Evolutionary conservation across 92 coral and sea anemone species (phyloP), one percentile per base, ranked within the genome.

Genomic region (Phenganax marumi): DNA sequence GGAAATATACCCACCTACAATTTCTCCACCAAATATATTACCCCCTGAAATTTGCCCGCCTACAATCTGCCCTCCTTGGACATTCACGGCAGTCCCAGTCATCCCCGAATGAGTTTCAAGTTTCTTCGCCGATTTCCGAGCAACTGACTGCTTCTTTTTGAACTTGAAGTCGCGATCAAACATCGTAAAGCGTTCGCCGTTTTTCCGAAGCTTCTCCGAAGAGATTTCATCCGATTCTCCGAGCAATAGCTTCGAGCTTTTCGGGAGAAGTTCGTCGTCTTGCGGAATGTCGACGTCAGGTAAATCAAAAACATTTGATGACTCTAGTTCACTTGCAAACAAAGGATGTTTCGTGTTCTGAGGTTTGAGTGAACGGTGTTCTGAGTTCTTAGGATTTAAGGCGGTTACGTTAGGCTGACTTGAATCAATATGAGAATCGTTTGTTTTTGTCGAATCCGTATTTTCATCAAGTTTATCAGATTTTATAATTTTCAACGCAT

Each of bases 1-100:
- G 52, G 88, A 89, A 39, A 95, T 88, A 49, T 70, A 84, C 24
- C 98, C 98, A 1, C 93, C 94, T 73, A 80, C 85, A 24, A 95
- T 95, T 47, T 89, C 76, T 12, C 98, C 98, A 12, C 98, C 98
- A 83, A 89, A 82, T 73, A 95, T 92, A 46, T 81, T 61, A 17
- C 98, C 98, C 9, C 98, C 98, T 13, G 97, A 86, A 22, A 95
- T 95, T 71, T 90, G 89, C 3, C 98, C 98, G 13, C 98, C 98
- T 10, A 90, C 88, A 50, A 95, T 92, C 79, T 91, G 91, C 16
- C 98, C 98, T 16, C 98, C 98, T 76, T 49, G 8, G 50, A 76
- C 81, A 11, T 50, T 76, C 52, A 76, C 81, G 22, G 52, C 17
- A 2, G 69, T 12, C 7, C 11, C 14, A 11, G 39, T 9, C 17